Percentiles rank a stretch among this genome's conserved stretches.
Conservation (phyloP, 1,140 invertebrate species). For the Pemphigus obesinymphae region DNA sequence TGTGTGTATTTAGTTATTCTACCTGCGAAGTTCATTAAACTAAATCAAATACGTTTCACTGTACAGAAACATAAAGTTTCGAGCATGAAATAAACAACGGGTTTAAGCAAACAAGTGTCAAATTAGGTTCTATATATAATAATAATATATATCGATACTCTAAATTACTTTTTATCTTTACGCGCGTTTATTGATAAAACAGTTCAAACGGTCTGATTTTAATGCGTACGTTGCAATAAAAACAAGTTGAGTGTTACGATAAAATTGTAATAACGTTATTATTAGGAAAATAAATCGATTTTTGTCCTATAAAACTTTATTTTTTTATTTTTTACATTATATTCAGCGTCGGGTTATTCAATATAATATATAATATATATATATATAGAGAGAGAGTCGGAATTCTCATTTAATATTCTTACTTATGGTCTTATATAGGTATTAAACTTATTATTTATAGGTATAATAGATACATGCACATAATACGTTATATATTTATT, state of each 20-base stretch:
- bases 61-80: not conserved
- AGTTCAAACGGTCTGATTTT: not conserved
- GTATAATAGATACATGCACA: no score
- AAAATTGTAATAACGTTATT: not conserved
- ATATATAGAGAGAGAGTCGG: no score
- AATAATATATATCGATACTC: not conserved
- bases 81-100: not conserved
- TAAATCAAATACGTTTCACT: not conserved
- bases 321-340: no score
- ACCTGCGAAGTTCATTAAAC: not conserved
- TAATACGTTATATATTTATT: no score
- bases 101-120: not conserved
- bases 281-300: conserved; percentile 1
- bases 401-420: no score
- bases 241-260: not conserved
- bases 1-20: no score
- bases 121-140: no score
- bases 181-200: not conserved
- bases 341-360: no score
- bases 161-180: not conserved
- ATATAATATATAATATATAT: no score
- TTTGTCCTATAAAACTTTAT: not conserved
- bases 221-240: not conserved
- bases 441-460: no score
- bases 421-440: no score